Evolutionary conservation across 2,888 invertebrate species (phyloP).

Genomic region (Tanaodytes sp.): DNA sequence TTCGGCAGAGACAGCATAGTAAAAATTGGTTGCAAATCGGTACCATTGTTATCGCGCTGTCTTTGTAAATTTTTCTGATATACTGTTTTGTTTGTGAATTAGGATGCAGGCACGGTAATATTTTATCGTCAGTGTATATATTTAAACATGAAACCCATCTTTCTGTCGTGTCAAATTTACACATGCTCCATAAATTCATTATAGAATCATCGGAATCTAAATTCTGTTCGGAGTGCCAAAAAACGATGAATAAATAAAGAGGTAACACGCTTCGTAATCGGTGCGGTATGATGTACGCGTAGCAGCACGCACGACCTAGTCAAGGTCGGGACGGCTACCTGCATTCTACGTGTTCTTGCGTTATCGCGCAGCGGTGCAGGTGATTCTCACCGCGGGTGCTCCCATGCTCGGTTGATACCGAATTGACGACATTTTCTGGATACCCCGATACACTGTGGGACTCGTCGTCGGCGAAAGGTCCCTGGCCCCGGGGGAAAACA

Average conservation of each 20-base stretch:
- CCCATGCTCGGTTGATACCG: conserved; percentile 59
- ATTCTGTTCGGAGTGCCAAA: too few relatives aligned
- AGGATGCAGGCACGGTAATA: too few relatives aligned
- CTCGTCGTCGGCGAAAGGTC: conserved; percentile 55
- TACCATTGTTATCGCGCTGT: too few relatives aligned
- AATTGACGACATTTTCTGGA: conserved; percentile 69
- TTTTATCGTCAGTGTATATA: too few relatives aligned
- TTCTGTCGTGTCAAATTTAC: too few relatives aligned
- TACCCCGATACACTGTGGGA: conserved; percentile 35
- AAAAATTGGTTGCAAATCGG: too few relatives aligned
- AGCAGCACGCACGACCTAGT: conserved; percentile 69
- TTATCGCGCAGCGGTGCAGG: conserved; percentile 62
- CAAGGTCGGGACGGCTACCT: conserved; percentile 68
- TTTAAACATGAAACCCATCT: too few relatives aligned
- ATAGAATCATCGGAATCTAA: too few relatives aligned
- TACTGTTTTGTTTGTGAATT: too few relatives aligned
- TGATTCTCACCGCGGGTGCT: conserved; percentile 57
- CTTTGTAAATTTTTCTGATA: too few relatives aligned
- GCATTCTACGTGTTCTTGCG: conserved; percentile 72
- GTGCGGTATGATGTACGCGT: conserved; percentile 59
- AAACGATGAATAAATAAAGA: conserved; percentile 16
- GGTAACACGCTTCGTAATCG: conserved; percentile 66
- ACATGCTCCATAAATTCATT: too few relatives aligned
- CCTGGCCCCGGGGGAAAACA: conserved; percentile 55
- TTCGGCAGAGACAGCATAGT: too few relatives aligned